phyloP scores from a whole-genome alignment of 1,140 invertebrate species.

The Lucilia sericata region DNA sequence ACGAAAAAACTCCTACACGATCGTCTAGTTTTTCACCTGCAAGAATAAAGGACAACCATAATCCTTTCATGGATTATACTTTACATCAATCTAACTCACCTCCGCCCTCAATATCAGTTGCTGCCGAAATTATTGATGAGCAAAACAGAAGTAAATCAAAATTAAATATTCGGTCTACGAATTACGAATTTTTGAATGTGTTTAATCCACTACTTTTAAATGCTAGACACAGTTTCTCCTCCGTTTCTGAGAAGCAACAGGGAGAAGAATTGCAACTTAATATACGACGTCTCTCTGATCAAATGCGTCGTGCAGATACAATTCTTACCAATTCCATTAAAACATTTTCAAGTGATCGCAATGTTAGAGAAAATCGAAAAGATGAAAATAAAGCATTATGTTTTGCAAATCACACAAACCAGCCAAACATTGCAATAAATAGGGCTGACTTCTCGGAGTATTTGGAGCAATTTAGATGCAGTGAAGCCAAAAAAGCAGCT shows the following conservation, averaged over 20 bases:
- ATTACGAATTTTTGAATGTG: conserved; percentile 51
- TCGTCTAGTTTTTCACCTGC: conserved; percentile 59
- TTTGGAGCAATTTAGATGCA: conserved; percentile 45
- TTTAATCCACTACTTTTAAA: conserved; percentile 53
- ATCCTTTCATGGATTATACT: conserved; percentile 50
- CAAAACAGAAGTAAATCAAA: conserved; percentile 33
- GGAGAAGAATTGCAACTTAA: conserved; percentile 61
- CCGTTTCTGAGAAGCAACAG: conserved; percentile 52
- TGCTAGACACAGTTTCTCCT: conserved; percentile 61
- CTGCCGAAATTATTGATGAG: background rate
- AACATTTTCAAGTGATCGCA: conserved; percentile 54
- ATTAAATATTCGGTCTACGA: background rate
- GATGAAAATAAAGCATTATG: background rate
- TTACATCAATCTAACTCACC: background rate
- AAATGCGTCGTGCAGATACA: conserved; percentile 52
- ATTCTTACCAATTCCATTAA: conserved; percentile 47
- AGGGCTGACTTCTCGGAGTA: conserved; percentile 46
- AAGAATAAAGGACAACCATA: conserved; percentile 52
- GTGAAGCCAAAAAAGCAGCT: conserved; percentile 48
- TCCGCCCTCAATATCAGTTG: conserved; percentile 26
- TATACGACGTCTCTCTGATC: conserved; percentile 62
- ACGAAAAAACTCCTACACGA: conserved; percentile 44
- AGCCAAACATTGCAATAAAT: background rate
- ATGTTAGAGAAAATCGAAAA: conserved; percentile 50
- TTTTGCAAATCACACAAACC: background rate